phyloP scores from a whole-genome alignment of 1,140 invertebrate species.

The Luehdorfia chinensis region DNA sequence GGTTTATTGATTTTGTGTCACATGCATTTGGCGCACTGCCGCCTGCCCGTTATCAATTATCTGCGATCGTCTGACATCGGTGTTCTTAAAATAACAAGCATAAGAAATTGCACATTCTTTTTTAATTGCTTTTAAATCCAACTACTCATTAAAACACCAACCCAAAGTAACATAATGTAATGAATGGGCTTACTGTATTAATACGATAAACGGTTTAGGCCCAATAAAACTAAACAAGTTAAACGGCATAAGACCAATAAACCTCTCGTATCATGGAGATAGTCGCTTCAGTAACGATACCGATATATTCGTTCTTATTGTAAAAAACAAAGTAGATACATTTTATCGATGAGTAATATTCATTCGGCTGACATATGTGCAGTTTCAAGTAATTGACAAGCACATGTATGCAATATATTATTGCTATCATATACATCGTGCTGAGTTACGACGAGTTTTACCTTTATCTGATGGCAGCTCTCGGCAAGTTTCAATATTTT shows the following conservation, averaged over 20 bases:
- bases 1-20: constrained; percentile 69
- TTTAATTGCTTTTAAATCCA: constrained; percentile 12
- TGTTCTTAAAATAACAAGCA: constrained; percentile 31
- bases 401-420: constrained; percentile 34
- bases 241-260: constrained; percentile 56
- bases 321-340: constrained; percentile 33
- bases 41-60: constrained; percentile 61
- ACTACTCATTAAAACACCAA: no score
- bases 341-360: constrained; percentile 40
- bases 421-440: constrained; percentile 23
- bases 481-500: constrained; percentile 22
- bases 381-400: constrained; percentile 37
- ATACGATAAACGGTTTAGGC: constrained; percentile 63
- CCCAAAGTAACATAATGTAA: constrained; percentile 42
- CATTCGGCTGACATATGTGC: constrained; percentile 26
- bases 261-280: constrained; percentile 40
- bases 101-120: constrained; percentile 20
- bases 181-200: constrained; percentile 47
- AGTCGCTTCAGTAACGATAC: constrained; percentile 40
- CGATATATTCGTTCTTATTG: constrained; percentile 38
- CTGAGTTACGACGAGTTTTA: constrained; percentile 20
- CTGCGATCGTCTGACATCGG: constrained; percentile 39
- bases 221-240: constrained; percentile 71
- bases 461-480: constrained; percentile 20
- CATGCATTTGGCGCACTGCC: constrained; percentile 44